Base-by-base conservation (phyloP, 2,113 vertebrate genomes). In the Anseranas semipalmata region DNA sequence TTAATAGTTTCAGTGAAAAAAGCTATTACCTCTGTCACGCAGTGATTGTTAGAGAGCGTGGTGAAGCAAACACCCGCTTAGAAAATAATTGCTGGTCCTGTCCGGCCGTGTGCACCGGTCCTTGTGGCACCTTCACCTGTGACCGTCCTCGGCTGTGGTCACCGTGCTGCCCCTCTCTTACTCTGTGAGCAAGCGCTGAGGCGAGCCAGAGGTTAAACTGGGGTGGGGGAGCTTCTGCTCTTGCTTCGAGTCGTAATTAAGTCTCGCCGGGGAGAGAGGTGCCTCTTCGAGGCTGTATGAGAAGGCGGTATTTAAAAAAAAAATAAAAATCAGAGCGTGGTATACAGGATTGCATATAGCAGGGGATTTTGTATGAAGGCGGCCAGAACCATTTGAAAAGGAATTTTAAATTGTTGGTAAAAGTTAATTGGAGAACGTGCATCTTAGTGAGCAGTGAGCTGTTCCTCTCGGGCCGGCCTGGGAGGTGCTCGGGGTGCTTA, bases 81-180 rank as follows among this genome's bases (percentile, higher is more conserved):
- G 93, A 96, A 96, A 96, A 91, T 80, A 93, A 96, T 95, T 95
- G 67, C 93, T 72, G 21, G 50, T 94, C 93, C 97, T n/a, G n/a
- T n/a, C n/a, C n/a, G n/a, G n/a, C n/a, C n/a, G n/a, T n/a, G n/a
- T n/a, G n/a, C n/a, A n/a, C n/a, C n/a, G n/a, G n/a, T n/a, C n/a
- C n/a, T n/a, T n/a, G n/a, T n/a, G n/a, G n/a, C n/a, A n/a, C n/a
- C n/a, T 62, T 89, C 28, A 7, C n/a, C 39, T 65, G 60, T 32
- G 46, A 15, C 55, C 5, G 4, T 16, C 1, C 76, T 27, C 41
- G 89, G 28, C 32, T 68, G 70, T 0, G 10, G 1, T 50, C 15
- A 7, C 66, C 70, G 28, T 58, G 33, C 73, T 94, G 46, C 95
- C 78, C 63, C 94, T 90, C 83, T 68, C 79, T 78, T 55, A 2